Evolutionary conservation across 1,140 invertebrate species (phyloP), one percentile per base, ranked within the genome.

Genomic region (Bombus fervidus): DNA sequence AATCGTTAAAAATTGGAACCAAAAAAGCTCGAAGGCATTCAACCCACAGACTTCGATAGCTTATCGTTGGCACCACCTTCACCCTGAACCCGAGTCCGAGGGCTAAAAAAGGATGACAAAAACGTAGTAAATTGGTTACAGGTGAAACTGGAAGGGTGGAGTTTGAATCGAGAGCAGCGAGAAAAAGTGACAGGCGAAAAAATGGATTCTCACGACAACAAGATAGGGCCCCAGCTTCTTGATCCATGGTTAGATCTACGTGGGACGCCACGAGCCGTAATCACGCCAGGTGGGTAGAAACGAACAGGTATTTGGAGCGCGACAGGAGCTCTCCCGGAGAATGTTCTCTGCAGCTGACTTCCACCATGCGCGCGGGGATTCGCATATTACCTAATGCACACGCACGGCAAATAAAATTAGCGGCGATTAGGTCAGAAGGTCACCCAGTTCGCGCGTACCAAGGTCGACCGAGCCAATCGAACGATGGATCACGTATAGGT

Each of bases 301-400:
- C 87, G 77, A 78, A 89, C 78, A 87, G 81, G 89, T 91, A 91
- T 91, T 91, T 89, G 89, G 89, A 91, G 90, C 89, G 85, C 87
- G 81, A 87, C 87, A 88, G 79, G 73, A 84, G 76, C 69, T 86
- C 25, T 80, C 59, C 47, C 12, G 25, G 18, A 43, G 41, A 47
- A 71, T 75, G 64, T 66, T 53, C 28, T 47, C 10, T 22, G 22
- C 72, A 41, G 31, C 31, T 47, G 72, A 37, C 34, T 57, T 74
- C 41, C 43, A 66, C 34, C 39, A n/a, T 53, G 41, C 66, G 57
- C 47, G 10, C 37, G 78, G 79, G 86, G 68, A 80, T 88, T 85
- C 81, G 66, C 74, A 18, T 69, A 74, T 86, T 88, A 88, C 47
- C 79, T 59, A 85, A 83, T 84, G 41, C 62, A 71, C 53, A 53